Percentiles rank a stretch among this genome's conserved stretches.
Conservation (phyloP, 64 coral and sea anemone genomes). For the Cladopsammia gracilis region DNA sequence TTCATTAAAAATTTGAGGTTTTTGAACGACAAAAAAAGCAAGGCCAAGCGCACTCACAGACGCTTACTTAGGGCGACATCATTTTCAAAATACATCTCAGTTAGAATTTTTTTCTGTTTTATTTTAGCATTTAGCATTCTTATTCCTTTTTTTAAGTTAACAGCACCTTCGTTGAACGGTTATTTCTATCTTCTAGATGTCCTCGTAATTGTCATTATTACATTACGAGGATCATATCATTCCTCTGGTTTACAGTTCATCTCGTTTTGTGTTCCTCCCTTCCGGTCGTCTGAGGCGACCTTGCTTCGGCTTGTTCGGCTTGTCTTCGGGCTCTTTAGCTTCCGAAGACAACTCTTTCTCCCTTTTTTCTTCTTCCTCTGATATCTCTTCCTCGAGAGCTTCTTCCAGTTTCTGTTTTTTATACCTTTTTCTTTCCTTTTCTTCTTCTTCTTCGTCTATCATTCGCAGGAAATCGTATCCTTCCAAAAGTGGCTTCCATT, state of each 20-base stretch:
- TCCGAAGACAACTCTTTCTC: not conserved
- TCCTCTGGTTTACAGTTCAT: slow-evolving; percentile 18
- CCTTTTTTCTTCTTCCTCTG: not conserved
- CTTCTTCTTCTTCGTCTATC: slow-evolving; percentile 55
- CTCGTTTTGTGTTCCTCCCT: not conserved
- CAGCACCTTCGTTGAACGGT: no score
- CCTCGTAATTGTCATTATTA: no score
- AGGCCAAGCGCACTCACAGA: no score
- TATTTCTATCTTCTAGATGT: no score
- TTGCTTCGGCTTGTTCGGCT: not conserved
- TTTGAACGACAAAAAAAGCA: no score
- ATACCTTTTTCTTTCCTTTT: slow-evolving; percentile 25
- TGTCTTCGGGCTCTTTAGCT: not conserved
- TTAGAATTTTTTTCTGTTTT: no score
- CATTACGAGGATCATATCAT: no score
- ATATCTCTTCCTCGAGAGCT: not conserved
- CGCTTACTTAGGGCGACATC: no score
- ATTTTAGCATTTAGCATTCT: no score
- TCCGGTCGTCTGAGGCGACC: slow-evolving; percentile 27
- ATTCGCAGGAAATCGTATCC: slow-evolving; percentile 62
- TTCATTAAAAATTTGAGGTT: no score
- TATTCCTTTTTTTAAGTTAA: no score
- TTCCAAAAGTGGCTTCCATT: slow-evolving; percentile 67
- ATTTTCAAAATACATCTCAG: no score
- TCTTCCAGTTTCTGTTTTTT: slow-evolving; percentile 4